phyloP scores from a whole-genome alignment of 2,113 vertebrate species.

The Myotis davidii region DNA sequence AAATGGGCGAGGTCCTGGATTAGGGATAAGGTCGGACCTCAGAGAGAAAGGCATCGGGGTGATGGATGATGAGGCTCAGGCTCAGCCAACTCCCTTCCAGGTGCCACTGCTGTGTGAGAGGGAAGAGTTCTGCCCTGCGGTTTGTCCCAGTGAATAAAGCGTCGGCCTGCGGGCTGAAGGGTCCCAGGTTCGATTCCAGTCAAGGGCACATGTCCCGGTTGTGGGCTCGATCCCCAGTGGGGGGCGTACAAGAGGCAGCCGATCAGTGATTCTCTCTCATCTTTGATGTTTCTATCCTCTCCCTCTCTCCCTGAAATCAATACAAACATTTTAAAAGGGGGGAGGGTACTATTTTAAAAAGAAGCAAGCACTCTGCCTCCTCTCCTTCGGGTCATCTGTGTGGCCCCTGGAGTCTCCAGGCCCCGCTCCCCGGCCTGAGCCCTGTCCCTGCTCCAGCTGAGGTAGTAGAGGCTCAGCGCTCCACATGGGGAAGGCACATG shows the following conservation, averaged over 20 bases:
- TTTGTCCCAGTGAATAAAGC: too few species aligned
- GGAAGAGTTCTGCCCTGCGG: neutral
- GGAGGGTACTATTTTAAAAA: neutral
- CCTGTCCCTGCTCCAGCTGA: neutral
- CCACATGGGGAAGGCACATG: neutral
- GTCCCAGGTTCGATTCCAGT: too few species aligned
- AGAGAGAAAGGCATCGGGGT: neutral
- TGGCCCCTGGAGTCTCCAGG: neutral
- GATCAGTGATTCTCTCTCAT: too few species aligned
- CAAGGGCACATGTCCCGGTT: too few species aligned
- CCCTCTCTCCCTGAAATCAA: too few species aligned
- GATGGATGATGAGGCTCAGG: neutral
- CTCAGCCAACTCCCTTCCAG: neutral
- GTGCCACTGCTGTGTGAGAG: neutral
- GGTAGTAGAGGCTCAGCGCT: neutral
- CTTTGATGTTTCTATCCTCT: too few species aligned
- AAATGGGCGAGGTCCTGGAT: neutral
- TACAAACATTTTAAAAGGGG: too few species aligned
- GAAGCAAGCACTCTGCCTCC: neutral
- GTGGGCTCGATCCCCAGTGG: too few species aligned
- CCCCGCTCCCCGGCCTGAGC: neutral
- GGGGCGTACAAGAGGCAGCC: too few species aligned
- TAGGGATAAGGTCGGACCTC: neutral
- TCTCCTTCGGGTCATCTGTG: neutral
- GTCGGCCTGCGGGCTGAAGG: too few species aligned